phyloP scores from a whole-genome alignment of 1,140 invertebrate genomes.

The Lucilia cuprina region DNA sequence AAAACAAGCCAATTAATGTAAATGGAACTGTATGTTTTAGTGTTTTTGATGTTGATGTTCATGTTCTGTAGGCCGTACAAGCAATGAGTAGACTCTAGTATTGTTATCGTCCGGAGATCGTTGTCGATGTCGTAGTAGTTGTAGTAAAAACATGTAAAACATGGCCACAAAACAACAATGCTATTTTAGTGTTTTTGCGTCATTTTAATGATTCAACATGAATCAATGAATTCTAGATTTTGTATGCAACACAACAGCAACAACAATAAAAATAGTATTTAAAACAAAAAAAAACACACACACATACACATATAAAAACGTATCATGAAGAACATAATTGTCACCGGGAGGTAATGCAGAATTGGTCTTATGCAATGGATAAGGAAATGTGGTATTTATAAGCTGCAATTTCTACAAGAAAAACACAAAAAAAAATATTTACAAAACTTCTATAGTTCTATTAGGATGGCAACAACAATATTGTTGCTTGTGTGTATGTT shows the following conservation, averaged over 20 bases:
- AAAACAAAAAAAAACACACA: neutral
- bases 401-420: neutral
- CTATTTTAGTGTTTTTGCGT: constrained; percentile 13
- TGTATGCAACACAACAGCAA: neutral
- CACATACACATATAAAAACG: neutral
- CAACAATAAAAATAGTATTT: neutral
- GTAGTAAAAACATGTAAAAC: neutral
- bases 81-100: neutral
- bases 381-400: neutral
- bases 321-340: neutral
- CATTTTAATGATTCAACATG: neutral
- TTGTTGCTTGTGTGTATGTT: too few species aligned
- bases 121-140: neutral
- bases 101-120: neutral
- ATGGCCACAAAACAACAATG: constrained; percentile 2
- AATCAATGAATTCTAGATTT: constrained; percentile 2
- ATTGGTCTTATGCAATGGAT: neutral
- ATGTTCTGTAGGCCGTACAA: neutral
- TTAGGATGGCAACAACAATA: neutral
- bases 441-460: neutral
- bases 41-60: neutral
- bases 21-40: neutral
- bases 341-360: neutral
- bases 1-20: too few species aligned
- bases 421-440: neutral